phyloP scores from a whole-genome alignment of 2,797 vertebrate genomes.

The Syngnathus acus region DNA sequence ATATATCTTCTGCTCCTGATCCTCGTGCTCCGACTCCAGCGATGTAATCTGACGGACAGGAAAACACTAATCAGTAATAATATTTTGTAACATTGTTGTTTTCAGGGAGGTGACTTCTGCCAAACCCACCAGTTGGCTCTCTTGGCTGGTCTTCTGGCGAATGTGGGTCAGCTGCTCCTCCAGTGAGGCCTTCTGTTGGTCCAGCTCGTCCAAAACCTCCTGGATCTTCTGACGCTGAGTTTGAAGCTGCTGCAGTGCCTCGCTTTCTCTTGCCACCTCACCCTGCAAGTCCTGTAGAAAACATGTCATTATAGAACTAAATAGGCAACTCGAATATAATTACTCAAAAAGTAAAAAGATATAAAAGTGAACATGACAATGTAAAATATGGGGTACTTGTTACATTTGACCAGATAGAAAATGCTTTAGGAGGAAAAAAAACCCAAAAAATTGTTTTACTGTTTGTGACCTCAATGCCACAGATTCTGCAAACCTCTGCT shows the following conservation, averaged over 20 bases:
- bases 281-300: conserved; percentile 83
- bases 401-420: too few relatives aligned
- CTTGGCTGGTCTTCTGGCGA: conserved; percentile 83
- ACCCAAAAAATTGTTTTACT: too few relatives aligned
- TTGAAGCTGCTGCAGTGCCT: conserved; percentile 82
- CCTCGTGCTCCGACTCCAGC: conserved; percentile 83
- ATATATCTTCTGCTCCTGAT: conserved; percentile 86
- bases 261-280: conserved; percentile 84
- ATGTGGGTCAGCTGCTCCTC: conserved; percentile 87
- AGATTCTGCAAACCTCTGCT: too few relatives aligned
- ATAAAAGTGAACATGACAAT: too few relatives aligned
- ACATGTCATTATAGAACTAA: not conserved
- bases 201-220: conserved; percentile 84
- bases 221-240: conserved; percentile 86
- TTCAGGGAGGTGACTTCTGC: not conserved
- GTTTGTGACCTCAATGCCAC: too few relatives aligned
- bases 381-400: too few relatives aligned
- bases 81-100: not conserved
- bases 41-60: conserved; percentile 77
- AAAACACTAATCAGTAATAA: not conserved
- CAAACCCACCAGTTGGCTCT: conserved; percentile 78
- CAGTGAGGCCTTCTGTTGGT: conserved; percentile 85
- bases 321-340: not conserved
- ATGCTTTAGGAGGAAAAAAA: too few relatives aligned
- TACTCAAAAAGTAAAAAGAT: too few relatives aligned